Evolutionary conservation across 2,888 invertebrate species (phyloP), one percentile per base, ranked within the genome.

Genomic region (Phortica okadai): DNA sequence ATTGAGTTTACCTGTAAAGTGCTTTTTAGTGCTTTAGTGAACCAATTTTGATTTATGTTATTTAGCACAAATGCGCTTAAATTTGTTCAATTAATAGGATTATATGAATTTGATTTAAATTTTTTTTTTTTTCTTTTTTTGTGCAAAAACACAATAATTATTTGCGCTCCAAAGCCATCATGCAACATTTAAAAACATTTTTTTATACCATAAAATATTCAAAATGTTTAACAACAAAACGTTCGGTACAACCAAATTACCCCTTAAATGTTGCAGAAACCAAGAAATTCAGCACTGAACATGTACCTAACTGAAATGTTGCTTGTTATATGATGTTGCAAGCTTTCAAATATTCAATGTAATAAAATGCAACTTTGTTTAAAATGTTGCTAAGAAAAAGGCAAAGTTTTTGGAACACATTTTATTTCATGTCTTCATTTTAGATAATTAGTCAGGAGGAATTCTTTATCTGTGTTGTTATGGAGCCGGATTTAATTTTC

Each of bases 31-130:
- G 5, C 8, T 16, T 62, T 62, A 21, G 21, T 42, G 41, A 66
- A 10, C 33, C 10, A 62, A 62, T 62, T 62, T 62, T 62, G 62
- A 21, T 62, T 44, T 67, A 67, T n/a, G 14, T 44, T 67, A n/a
- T 67, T 67, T 67, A 44, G 44, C n/a, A 21, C 5, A 44, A 67
- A 67, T 44, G 44, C 67, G 67, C 8, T 64, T 67, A 44, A 42
- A 67, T 67, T 67, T 67, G 67, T 16, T 44, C 14, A 67, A 67
- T 67, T 67, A 67, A 67, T 67, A n/a, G n/a, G 44, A 44, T 67
- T 67, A 67, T 42, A 21, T 16, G 8, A 21, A 6, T 16, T n/a
- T 25, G 59, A 16, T 21, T 4, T 6, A 59, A 59, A 21, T 16
- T 2, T 59, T 6, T 21, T 21, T 21, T 0, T 21, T 21, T 21